These are phyloP conservation scores for Platycheirus rosarum DNA, from an alignment of 2,888 invertebrate species.

Conservation along the genomic window DNA sequence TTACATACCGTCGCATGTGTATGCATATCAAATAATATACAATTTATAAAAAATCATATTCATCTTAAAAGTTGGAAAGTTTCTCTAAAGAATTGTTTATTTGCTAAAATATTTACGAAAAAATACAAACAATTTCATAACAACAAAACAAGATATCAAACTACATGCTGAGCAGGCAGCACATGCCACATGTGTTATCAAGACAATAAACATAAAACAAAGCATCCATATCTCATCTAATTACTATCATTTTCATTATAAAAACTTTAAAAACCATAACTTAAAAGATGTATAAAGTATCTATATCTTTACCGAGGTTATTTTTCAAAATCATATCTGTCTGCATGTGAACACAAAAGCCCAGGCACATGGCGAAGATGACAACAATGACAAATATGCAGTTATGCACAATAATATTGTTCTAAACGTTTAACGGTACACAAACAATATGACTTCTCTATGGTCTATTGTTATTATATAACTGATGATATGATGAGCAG, in stretches of 20 bases:
- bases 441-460: constrained; percentile 23
- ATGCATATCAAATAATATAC: no score
- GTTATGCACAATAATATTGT: constrained; percentile 20
- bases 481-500: constrained; percentile 1
- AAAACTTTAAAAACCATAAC: background rate
- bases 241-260: constrained; percentile 2
- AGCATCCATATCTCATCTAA: background rate
- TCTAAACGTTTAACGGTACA: constrained; percentile 38
- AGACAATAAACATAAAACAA: background rate
- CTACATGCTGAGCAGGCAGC: constrained; percentile 54
- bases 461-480: background rate
- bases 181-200: constrained; percentile 41
- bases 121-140: constrained; percentile 18
- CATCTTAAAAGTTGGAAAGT: constrained; percentile 41
- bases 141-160: constrained; percentile 29
- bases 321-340: constrained; percentile 38
- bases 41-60: no score
- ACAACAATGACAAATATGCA: constrained; percentile 58
- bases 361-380: constrained; percentile 49
- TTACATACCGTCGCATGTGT: no score
- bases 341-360: constrained; percentile 57
- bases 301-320: constrained; percentile 36
- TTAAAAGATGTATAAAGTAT: background rate
- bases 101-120: no score
- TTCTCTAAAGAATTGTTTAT: no score